Evolutionary conservation across 2,888 invertebrate genomes (phyloP).

Genomic region (Dasypogon diadema): DNA sequence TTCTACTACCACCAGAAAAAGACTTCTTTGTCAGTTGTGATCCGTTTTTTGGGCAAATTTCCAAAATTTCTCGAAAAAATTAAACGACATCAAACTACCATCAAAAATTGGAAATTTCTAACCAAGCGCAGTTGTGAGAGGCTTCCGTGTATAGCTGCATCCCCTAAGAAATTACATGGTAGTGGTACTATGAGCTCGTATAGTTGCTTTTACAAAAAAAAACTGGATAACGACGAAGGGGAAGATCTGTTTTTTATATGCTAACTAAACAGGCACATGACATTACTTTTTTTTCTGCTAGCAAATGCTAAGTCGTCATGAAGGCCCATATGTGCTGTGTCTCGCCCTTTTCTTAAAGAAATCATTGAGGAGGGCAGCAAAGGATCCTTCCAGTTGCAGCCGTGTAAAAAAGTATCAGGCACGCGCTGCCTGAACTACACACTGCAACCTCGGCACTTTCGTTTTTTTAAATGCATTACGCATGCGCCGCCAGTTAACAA

Average conservation of each 20-base stretch:
- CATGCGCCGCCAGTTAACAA: conserved; percentile 36
- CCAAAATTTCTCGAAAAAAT: neutral
- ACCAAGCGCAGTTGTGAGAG: neutral
- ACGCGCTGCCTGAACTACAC: conserved; percentile 16
- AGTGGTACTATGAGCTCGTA: neutral
- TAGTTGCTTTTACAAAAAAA: conserved; percentile 12
- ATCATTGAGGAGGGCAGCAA: neutral
- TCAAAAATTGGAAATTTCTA: conserved; percentile 26
- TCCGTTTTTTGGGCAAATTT: conserved; percentile 8
- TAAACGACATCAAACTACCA: conserved; percentile 34
- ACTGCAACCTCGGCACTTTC: neutral
- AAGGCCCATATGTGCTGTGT: conserved; percentile 12
- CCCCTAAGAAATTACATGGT: neutral
- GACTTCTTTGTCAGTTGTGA: neutral
- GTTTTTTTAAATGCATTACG: conserved; percentile 36
- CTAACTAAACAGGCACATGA: conserved; percentile 46
- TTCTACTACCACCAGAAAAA: neutral
- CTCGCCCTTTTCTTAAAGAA: conserved; percentile 36
- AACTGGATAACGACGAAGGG: conserved; percentile 24
- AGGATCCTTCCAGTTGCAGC: neutral
- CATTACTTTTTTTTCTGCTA: neutral
- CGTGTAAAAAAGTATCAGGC: conserved; percentile 24
- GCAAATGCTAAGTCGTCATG: neutral
- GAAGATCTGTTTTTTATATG: conserved; percentile 14
- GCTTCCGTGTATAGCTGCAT: neutral